Base-by-base conservation (phyloP, 2,888 invertebrate species). In the Lobophora halterata region DNA sequence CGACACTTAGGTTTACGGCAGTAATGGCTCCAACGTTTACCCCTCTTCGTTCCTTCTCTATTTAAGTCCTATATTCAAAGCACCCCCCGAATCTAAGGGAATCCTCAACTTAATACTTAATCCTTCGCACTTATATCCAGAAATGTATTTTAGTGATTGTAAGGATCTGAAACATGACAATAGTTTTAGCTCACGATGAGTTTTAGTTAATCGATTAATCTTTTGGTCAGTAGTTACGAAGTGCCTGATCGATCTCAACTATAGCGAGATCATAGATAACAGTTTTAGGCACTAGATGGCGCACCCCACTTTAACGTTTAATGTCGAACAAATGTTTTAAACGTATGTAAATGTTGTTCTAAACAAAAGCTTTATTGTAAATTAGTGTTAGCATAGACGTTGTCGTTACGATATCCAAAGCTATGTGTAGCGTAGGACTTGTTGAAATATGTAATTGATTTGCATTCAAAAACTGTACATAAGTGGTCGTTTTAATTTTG, bases 361-460 rank as follows among this genome's bases (percentile, higher is more conserved):
- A 73, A 77, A 67, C 50, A 44, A 68, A 85, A 83, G 85, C 85
- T 85, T 86, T 85, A 85, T 82, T 82, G 76, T 83, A 82, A 78
- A 73, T 76, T 85, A 83, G 82, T 77, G 57, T 74, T 82, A 83
- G 76, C 62, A 61, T 79, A 79, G 74, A 65, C 60, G 65, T 76
- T 79, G 69, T 78, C 60, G 74, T 79, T 79, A 71, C 68, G 71
- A 73, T 73, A 79, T 82, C 83, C 86, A 83, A 86, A 85, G 86
- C 75, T 78, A 72, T 73, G 58, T 72, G 68, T 78, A 79, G 65
- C 70, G 70, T 82, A 81, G 76, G 58, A 61, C 68, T 71, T 74
- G 73, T 72, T 76, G 67, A 28, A 32, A 37, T 68, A 65, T 61
- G 66, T 65, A 56, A 55, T 63, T 56, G 71, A 69, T 65, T 21